Evolutionary conservation across 2,113 vertebrate genomes (phyloP), one percentile per base, ranked within the genome.

Genomic region (Gallinago paraguaiae): DNA sequence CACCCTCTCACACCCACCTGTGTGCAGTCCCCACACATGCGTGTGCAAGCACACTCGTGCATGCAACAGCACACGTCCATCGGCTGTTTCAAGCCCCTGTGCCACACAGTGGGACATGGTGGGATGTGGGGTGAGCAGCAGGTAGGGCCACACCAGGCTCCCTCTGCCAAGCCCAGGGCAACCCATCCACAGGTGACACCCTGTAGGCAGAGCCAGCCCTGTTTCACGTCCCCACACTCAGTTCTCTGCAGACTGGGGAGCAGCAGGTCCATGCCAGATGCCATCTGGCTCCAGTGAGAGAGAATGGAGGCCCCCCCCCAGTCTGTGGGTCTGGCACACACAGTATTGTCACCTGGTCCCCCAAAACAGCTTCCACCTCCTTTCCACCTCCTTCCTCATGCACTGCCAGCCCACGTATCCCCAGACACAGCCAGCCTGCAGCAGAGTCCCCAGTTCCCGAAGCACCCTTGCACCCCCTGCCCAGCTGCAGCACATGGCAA

Each of bases 91-190:
- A 67, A 70, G 61, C 39, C 46, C 27, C 27, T 5, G 2, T 53
- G 41, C 45, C 67, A 54, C 1, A 2, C 0, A 0, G 31, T 6
- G 6, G 37, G 60, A 54, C 70, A 10, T 0, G 0, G 16, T 2
- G 3, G 61, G 25, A 41, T 53, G 31, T 17, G 13, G 37, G 45
- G 37, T 64, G 53, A 39, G 53, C 53, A 79, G 69, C 56, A 72
- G 65, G 43, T 15, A 87, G 65, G 65, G 51, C 30, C 48, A 43
- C 19, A 12, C 31, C 60, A 63, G 31, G 18, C 8, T 82, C 27
- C 9, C 3, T 14, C 10, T 75, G 78, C 23, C 43, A 56, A 67
- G 53, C 39, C 19, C 56, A 64, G 57, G 22, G 25, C 27, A 56
- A 6, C 8, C 16, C 0, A 0, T 78, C 63, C 41, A 20, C 1